Base-by-base conservation (phyloP, 2,888 invertebrate species). In the Cryptocheilus praepositus region DNA sequence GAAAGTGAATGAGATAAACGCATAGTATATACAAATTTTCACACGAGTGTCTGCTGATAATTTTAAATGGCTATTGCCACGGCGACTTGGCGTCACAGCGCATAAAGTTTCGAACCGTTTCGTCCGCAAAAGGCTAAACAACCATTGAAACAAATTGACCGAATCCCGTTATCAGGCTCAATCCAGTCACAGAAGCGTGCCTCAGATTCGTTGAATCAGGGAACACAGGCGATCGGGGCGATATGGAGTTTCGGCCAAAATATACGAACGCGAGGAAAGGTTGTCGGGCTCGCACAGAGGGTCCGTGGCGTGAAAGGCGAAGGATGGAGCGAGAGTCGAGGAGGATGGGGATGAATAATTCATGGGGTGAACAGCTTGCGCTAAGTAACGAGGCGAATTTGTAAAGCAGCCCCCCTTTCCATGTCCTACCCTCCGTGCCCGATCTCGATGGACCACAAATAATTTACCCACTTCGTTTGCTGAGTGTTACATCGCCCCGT, bases 331-430 rank as follows among this genome's bases (percentile, higher is more conserved):
- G 25, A 36, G 36, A 36, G 36, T 36, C 36, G 36, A 66, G 68
- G 66, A 63, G 56, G 67, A 44, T 25, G 16, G 61, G 61, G n/a
- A 78, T 78, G 78, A 78, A 78, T 78, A 78, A 78, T 78, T 74
- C 74, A 78, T 76, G 49, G 56, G 60, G 28, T 54, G 61, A 67
- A 67, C 71, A 71, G 70, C 74, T 72, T 72, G 76, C 65, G 79
- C 74, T 77, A 77, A 77, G 77, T 77, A 77, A 77, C 77, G 77
- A 77, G 77, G 58, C 59, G 77, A 73, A 77, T 77, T 77, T 77
- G 77, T 77, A 77, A 77, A 77, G 73, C 77, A 73, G 67, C 53
- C 59, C 61, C 58, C 46, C 62, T 55, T 49, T 22, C 2, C 13
- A 36, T 25, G 28, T 21, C 25, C 55, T 69, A 19, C 44, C 44